phyloP scores from a whole-genome alignment of 2,888 invertebrate species.

The Dryococelus australis region DNA sequence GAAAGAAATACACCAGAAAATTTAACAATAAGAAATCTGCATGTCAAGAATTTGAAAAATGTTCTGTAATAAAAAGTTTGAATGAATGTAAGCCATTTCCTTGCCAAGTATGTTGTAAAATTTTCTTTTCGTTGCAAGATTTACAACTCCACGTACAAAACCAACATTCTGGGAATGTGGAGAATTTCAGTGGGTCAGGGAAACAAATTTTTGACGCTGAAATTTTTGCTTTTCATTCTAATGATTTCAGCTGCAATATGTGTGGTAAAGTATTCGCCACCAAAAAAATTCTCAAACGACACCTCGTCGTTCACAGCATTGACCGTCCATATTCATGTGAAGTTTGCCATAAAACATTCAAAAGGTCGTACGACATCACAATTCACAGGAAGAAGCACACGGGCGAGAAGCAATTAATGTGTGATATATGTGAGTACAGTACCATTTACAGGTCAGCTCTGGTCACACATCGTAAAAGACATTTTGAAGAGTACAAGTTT shows the following conservation, averaged over 20 bases:
- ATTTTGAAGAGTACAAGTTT: constrained; percentile 65
- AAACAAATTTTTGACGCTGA: background rate
- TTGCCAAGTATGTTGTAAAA: background rate
- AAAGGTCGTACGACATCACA: constrained; percentile 47
- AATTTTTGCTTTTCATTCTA: background rate
- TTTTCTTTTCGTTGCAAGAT: background rate
- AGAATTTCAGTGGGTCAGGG: background rate
- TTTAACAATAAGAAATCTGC: background rate
- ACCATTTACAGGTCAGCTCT: constrained; percentile 56
- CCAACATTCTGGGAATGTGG: background rate
- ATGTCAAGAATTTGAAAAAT: background rate
- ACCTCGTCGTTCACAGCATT: constrained; percentile 49
- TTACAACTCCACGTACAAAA: background rate
- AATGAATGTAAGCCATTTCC: background rate
- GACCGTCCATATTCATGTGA: constrained; percentile 48
- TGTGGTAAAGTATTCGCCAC: constrained; percentile 42
- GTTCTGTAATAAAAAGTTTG: background rate
- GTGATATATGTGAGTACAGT: constrained; percentile 60
- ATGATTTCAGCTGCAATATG: constrained; percentile 40
- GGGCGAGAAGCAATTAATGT: constrained; percentile 50
- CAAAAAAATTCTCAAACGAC: constrained; percentile 42
- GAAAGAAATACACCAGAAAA: background rate
- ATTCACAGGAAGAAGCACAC: constrained; percentile 47
- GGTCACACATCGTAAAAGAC: constrained; percentile 66
- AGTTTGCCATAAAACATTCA: constrained; percentile 53